These are phyloP conservation scores for Drosophila pseudoobscura DNA, from an alignment of 1,140 invertebrate genomes.

Conservation along the genomic window DNA sequence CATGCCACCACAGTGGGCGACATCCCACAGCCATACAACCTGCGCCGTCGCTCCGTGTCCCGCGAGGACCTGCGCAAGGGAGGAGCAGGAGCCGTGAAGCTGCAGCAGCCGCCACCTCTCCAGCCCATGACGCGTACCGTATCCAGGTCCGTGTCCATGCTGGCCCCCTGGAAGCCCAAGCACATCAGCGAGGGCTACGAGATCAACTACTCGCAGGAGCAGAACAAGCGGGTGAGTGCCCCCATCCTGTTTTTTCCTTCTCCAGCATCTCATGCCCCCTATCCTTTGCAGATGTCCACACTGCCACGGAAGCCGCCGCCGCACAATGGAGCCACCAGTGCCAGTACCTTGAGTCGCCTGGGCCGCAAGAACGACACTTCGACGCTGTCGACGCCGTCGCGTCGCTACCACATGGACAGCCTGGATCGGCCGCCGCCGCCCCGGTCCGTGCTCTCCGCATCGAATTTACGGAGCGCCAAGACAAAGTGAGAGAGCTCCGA, in stretches of 20 bases:
- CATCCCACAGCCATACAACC: slow-evolving; percentile 82
- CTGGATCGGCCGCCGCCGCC: slow-evolving; percentile 65
- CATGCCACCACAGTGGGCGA: slow-evolving; percentile 88
- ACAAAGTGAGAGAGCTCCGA: slow-evolving; percentile 43
- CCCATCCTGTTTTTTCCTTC: too few species aligned
- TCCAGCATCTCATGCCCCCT: background rate
- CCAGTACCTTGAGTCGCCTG: slow-evolving; percentile 66
- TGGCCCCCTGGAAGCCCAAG: slow-evolving; percentile 92
- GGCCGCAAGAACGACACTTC: slow-evolving; percentile 50
- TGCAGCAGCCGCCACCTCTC: slow-evolving; percentile 82
- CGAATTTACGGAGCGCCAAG: slow-evolving; percentile 77
- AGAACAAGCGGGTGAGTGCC: slow-evolving; percentile 83
- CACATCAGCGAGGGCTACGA: slow-evolving; percentile 89
- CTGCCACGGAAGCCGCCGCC: slow-evolving; percentile 72
- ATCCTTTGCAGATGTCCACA: slow-evolving; percentile 59
- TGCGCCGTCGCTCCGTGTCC: slow-evolving; percentile 83
- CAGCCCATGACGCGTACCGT: slow-evolving; percentile 89
- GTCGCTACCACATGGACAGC: slow-evolving; percentile 64
- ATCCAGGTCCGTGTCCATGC: slow-evolving; percentile 91
- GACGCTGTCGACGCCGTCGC: slow-evolving; percentile 23
- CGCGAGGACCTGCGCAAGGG: slow-evolving; percentile 88
- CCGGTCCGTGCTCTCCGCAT: slow-evolving; percentile 67
- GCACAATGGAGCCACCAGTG: slow-evolving; percentile 64
- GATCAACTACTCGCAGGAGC: slow-evolving; percentile 91
- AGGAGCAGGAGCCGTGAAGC: slow-evolving; percentile 29